Base-by-base conservation (phyloP, 2,797 vertebrate genomes). In the Anolis apletophallus region DNA sequence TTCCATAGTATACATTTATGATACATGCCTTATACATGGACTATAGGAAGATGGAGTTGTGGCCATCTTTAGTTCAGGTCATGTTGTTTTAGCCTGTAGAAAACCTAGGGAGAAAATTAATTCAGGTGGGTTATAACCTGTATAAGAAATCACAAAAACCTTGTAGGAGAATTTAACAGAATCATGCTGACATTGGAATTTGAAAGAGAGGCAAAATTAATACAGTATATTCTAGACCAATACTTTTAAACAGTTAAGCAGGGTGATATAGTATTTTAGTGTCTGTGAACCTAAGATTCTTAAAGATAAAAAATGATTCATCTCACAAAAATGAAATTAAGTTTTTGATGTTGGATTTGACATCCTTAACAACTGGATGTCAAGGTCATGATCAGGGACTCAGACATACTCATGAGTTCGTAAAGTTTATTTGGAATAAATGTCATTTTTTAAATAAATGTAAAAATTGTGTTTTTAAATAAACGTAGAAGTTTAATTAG, bases 21-120 rank as follows among this genome's bases (percentile, higher is more conserved):
- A 86, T 89, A 76, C 36, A 88, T 12, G 19, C 61, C 91, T 93
- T 91, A 93, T 91, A 95, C 94, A 94, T 88, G 91, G 55, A 74
- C 9, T 26, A 1, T 21, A 77, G 8, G 68, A 75, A 72, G 80
- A 52, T n/a, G 69, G 1, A 2, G 7, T 52, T 93, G 67, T 23
- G 21, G 81, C 87, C 81, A 90, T 72, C 68, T 84, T 81, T 85
- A 88, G 1, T 46, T 91, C 76, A 74, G 0, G 17, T 91, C 82
- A 88, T n/a, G 81, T 17, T 91, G 76, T 89, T 94, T 94, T 90
- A 86, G 89, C 83, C 75, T 3, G 59, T 90, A 82, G 71, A 77
- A 93, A 86, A 61, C 69, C 88, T 84, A 59, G 50, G 72, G 71
- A 85, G 32, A 79, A 83, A 92, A 92, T 86, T 57, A 92, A 92